Conservation (phyloP, 2,888 invertebrate genomes). For the Epistrophe eligans region DNA sequence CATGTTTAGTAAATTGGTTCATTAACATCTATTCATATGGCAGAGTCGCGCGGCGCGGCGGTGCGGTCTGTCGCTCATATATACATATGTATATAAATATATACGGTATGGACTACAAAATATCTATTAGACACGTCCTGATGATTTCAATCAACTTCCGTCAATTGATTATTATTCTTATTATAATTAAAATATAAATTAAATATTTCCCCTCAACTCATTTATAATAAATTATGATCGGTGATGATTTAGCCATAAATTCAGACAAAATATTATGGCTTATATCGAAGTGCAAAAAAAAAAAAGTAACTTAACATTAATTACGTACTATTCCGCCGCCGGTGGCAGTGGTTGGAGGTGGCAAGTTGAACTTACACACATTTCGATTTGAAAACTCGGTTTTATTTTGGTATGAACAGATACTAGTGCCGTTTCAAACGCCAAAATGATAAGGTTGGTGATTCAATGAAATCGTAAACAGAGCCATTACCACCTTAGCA, state of each 20-base stretch:
- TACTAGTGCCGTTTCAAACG: neutral
- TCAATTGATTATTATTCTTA: constrained; percentile 57
- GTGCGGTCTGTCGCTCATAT: neutral
- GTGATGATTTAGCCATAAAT: constrained; percentile 50
- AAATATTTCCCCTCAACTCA: constrained; percentile 30
- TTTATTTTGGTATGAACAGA: neutral
- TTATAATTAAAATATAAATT: constrained; percentile 45
- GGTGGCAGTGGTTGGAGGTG: too few species aligned
- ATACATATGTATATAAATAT: too few species aligned
- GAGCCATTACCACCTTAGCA: constrained; percentile 42
- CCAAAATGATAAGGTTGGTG: constrained; percentile 40
- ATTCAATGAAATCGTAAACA: constrained; percentile 69
- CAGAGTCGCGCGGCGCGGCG: neutral
- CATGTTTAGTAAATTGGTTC: constrained; percentile 19
- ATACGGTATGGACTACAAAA: neutral
- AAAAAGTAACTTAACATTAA: neutral
- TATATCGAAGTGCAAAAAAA: neutral
- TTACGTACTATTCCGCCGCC: too few species aligned
- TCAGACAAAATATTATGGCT: neutral
- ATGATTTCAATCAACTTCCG: constrained; percentile 35
- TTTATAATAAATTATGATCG: constrained; percentile 38
- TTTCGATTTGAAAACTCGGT: neutral
- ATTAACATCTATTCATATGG: constrained; percentile 6
- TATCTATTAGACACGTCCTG: constrained; percentile 25
- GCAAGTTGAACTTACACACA: too few species aligned